phyloP scores from a whole-genome alignment of 2,113 vertebrate genomes.

The Phylloscopus whistleri region DNA sequence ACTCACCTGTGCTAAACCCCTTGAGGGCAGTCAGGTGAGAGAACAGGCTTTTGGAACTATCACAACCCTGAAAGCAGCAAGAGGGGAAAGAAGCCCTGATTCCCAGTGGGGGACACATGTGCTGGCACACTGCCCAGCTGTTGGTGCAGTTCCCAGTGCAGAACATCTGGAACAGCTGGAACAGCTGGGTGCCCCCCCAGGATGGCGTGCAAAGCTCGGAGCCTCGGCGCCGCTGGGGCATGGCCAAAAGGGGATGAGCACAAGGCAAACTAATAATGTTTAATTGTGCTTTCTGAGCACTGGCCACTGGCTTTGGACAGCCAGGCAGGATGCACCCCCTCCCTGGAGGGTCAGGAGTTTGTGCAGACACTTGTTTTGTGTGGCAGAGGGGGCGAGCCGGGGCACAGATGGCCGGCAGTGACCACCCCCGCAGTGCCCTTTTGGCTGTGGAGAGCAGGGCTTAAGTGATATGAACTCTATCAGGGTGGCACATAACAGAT shows the following conservation, averaged over 20 bases:
- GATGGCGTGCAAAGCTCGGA: not conserved
- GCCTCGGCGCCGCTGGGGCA: not conserved
- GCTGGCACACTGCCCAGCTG: not conserved
- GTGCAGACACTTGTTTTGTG: not conserved
- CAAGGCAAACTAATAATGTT: not conserved
- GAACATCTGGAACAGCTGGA: not conserved
- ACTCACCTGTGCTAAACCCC: not conserved
- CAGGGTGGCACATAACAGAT: fast-evolving
- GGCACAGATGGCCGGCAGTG: not conserved
- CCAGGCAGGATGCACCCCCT: not conserved
- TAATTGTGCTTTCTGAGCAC: not conserved
- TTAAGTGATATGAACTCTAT: not conserved
- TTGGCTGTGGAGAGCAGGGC: not conserved
- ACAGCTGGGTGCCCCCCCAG: not conserved
- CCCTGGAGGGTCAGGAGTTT: not conserved
- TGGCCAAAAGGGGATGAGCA: not conserved
- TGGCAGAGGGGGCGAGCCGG: not conserved
- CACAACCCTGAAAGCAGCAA: not conserved
- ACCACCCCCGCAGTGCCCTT: fast-evolving
- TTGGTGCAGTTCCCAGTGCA: not conserved
- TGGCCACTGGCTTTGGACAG: not conserved
- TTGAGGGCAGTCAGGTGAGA: not conserved
- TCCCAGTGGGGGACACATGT: not conserved
- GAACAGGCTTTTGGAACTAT: not conserved
- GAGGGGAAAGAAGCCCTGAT: not conserved